Base-by-base conservation (phyloP, 2,113 vertebrate genomes). In the Danionella cerebrum region DNA sequence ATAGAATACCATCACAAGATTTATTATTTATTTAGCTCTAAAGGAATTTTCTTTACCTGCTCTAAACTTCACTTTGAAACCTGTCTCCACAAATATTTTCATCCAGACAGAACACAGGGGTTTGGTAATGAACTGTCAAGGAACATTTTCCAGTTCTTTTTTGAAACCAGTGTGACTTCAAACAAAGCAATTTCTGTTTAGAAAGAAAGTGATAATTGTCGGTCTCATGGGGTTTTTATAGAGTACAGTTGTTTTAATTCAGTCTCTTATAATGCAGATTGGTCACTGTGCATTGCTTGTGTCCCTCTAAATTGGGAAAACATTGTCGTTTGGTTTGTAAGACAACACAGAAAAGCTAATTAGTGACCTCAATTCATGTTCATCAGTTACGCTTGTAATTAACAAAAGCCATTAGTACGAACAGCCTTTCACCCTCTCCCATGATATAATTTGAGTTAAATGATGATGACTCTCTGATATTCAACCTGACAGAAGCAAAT, bases 281-380 rank as follows among this genome's bases (percentile, higher is more conserved):
- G 18, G 7, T 35, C 8, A 36, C 5, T 35, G 36, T 21, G 19
- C 52, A 55, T 9, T 8, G 10, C 31, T 55, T 36, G 12, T 35
- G 29, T 13, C 51, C 51, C 51, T 33, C 14, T 9, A 38, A 21
- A 22, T 38, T 4, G 36, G n/a, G 29, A 10, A 38, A 12, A 38
- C 31, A 21, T 21, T 21, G 7, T 33, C 18, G 35, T 33, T 5
- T 48, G 5, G 21, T 25, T 7, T 13, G 21, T 25, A 18, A 31
- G 11, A 36, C 18, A 38, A 36, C 19, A 5, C 4, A 18, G 25
- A 57, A 57, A 50, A 47, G 31, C 18, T 33, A 47, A 67, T 57
- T 57, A 67, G 13, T 54, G 24, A 69, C 44, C 54, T 19, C 44
- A 59, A 50, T 50, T 51, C 21, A 50, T 36, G 42, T 58, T 69